Percentiles rank a stretch among this genome's conserved stretches.
Evolutionary conservation across 2,113 vertebrate species (phyloP).

Genomic region (Cinclus cinclus): DNA sequence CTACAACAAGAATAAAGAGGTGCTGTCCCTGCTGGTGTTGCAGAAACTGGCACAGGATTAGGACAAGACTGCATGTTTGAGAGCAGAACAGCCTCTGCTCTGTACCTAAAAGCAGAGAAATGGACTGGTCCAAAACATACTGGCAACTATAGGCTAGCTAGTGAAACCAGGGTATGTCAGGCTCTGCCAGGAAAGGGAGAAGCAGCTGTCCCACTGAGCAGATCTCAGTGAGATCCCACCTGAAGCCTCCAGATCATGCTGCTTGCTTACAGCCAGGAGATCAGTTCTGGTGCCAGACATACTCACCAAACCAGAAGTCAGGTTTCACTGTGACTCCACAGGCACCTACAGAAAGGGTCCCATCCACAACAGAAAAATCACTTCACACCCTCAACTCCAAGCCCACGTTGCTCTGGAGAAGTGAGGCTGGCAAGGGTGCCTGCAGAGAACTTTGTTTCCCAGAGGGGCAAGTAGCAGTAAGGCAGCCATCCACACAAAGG

Average conservation of each 20-base stretch:
- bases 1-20: background rate
- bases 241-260: background rate
- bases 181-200: background rate
- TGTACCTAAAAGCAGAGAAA: background rate
- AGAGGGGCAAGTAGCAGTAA: background rate
- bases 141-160: no score
- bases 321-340: background rate
- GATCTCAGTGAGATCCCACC: background rate
- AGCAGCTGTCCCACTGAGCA: background rate
- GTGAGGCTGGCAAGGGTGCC: background rate
- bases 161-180: background rate
- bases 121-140: accelerated
- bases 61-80: background rate
- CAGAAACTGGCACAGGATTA: background rate
- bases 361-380: background rate
- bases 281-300: background rate
- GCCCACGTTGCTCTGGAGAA: accelerated
- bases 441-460: background rate
- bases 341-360: background rate
- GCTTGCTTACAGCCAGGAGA: background rate
- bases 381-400: accelerated
- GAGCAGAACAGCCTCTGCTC: background rate
- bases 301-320: background rate
- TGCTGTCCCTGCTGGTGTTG: accelerated
- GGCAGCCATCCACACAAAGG: background rate